A percentile compares a stretch with the other conserved stretches of the same genome.
Conservation (phyloP, 2,113 vertebrate genomes). For the Morphnarchus princeps region DNA sequence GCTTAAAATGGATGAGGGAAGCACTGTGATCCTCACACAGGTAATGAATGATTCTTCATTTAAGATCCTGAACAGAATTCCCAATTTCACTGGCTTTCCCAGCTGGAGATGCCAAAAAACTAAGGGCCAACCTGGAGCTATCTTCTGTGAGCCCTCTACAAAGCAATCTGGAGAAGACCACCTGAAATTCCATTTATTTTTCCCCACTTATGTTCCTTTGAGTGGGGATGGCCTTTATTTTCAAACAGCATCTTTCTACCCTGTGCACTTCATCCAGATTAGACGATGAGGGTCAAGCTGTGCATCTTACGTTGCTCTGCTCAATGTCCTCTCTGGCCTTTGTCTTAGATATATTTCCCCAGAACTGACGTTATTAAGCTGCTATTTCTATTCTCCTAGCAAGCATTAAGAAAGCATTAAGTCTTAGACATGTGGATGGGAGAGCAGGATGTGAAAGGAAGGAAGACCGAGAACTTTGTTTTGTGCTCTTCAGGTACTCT, state of each 20-base stretch:
- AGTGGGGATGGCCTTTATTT: background rate
- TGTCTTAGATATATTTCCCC: background rate
- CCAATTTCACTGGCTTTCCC: background rate
- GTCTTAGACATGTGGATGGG: rapidly evolving
- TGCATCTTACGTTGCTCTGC: rapidly evolving
- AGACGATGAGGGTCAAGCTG: rapidly evolving
- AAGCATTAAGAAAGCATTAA: background rate
- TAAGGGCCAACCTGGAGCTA: background rate
- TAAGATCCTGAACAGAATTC: background rate
- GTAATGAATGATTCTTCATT: background rate
- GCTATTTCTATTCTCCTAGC: background rate
- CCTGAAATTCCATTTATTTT: background rate
- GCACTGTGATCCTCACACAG: background rate
- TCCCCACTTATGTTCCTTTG: background rate
- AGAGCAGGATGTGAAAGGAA: background rate
- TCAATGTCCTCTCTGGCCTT: background rate
- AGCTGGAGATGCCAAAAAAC: background rate
- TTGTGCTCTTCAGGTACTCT: background rate
- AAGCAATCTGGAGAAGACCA: background rate
- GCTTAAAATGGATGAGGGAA: background rate
- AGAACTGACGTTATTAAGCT: rapidly evolving
- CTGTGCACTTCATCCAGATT: background rate
- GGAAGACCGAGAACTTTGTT: background rate
- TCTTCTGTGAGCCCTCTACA: background rate
- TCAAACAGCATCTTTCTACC: background rate